Conservation (phyloP, 2,888 invertebrate genomes). For the Phortica magna region DNA sequence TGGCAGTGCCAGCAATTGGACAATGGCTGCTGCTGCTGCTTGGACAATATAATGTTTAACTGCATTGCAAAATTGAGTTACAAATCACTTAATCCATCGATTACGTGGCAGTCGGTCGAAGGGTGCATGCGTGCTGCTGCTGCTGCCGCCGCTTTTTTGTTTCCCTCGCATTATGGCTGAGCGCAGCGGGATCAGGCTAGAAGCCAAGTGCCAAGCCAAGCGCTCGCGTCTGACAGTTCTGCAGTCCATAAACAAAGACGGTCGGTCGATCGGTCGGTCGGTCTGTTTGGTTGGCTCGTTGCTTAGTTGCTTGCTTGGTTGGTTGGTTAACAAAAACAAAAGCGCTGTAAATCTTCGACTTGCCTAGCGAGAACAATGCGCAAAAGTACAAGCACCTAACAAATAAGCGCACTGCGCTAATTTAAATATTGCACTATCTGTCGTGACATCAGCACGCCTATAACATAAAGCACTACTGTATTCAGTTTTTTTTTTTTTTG, state of each 20-base stretch:
- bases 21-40: not conserved
- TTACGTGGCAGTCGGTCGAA: not conserved
- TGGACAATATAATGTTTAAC: constrained; percentile 16
- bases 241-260: constrained; percentile 61
- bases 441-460: not conserved
- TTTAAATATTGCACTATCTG: constrained; percentile 16
- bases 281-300: not conserved
- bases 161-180: no score
- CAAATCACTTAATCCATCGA: constrained; percentile 41
- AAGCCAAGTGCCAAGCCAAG: not conserved
- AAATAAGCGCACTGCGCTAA: not conserved
- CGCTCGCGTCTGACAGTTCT: not conserved
- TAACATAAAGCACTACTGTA: no score
- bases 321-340: constrained; percentile 44
- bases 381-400: constrained; percentile 6
- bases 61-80: constrained; percentile 39
- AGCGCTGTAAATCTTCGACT: constrained; percentile 38
- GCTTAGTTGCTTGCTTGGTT: not conserved
- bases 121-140: not conserved
- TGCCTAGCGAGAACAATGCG: constrained; percentile 29
- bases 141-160: no score
- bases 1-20: not conserved
- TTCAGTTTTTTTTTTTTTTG: no score
- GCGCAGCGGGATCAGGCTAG: not conserved
- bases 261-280: no score